These are phyloP conservation scores for Paracentrotus lividus DNA, from an alignment of 53 echinoderm and acorn worm genomes.

Conservation along the genomic window DNA sequence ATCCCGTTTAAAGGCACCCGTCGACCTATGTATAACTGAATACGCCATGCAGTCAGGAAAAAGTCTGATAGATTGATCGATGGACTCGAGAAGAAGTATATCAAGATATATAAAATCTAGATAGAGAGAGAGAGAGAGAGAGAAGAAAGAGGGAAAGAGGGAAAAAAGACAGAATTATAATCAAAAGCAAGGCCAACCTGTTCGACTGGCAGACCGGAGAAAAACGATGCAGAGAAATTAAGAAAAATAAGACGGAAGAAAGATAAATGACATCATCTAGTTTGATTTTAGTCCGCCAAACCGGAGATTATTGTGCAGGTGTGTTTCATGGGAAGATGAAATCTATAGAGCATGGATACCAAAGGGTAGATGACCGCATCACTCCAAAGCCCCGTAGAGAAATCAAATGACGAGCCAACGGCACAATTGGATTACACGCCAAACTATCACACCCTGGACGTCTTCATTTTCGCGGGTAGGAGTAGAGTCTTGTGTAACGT, in stretches of 20 bases:
- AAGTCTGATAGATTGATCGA: too few relatives aligned
- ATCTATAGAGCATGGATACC: not conserved
- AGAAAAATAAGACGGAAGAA: not conserved
- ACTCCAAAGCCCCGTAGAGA: constrained; percentile 9
- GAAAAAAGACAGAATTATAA: too few relatives aligned
- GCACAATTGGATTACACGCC: constrained; percentile 32
- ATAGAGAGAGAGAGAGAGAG: too few relatives aligned
- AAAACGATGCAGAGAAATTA: not conserved
- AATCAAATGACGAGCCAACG: constrained; percentile 32
- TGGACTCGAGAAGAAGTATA: too few relatives aligned
- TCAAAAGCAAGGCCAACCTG: not conserved
- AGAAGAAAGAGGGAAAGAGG: too few relatives aligned
- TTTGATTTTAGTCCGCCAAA: not conserved
- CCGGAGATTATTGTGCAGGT: constrained; percentile 45
- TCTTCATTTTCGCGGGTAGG: not conserved
- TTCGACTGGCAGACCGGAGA: not conserved
- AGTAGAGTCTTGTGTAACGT: not conserved
- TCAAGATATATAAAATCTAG: too few relatives aligned
- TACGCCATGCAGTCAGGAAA: too few relatives aligned
- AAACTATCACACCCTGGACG: not conserved
- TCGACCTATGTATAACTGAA: too few relatives aligned
- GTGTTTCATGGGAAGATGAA: not conserved
- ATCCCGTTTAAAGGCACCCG: too few relatives aligned
- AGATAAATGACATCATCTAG: constrained; percentile 10
- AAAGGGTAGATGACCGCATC: constrained; percentile 3